Conservation (phyloP, 2,113 vertebrate species). For the Numida meleagris region DNA sequence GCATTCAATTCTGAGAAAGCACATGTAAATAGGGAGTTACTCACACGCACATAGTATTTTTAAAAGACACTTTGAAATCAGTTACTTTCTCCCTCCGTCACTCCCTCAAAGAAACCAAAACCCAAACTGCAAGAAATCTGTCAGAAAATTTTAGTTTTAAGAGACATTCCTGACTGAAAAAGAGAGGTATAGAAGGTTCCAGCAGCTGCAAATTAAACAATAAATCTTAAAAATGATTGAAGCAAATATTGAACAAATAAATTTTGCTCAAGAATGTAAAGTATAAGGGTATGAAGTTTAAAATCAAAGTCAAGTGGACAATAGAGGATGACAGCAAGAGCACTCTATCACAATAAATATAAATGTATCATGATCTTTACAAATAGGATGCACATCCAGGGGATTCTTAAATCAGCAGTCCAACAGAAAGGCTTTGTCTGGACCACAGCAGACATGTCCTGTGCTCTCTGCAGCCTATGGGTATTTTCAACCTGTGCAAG, state of each 20-base stretch:
- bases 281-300: neutral
- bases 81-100: neutral
- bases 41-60: neutral
- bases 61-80: neutral
- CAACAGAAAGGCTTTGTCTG: neutral
- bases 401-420: neutral
- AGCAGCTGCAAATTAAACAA: neutral
- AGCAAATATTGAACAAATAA: neutral
- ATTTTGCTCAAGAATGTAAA: neutral
- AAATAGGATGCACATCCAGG: neutral
- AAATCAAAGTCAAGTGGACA: neutral
- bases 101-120: neutral
- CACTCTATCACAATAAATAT: neutral
- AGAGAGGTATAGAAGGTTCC: neutral
- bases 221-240: neutral
- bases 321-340: neutral
- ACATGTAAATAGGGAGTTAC: neutral
- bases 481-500: too few relatives aligned
- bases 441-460: neutral
- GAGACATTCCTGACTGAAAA: neutral
- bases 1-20: neutral
- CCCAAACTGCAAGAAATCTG: neutral
- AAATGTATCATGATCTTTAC: neutral
- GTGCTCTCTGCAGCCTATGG: accelerated
- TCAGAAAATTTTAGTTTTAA: neutral